Evolutionary conservation across 2,888 invertebrate species (phyloP).

Genomic region (Tanypteryx hageni): DNA sequence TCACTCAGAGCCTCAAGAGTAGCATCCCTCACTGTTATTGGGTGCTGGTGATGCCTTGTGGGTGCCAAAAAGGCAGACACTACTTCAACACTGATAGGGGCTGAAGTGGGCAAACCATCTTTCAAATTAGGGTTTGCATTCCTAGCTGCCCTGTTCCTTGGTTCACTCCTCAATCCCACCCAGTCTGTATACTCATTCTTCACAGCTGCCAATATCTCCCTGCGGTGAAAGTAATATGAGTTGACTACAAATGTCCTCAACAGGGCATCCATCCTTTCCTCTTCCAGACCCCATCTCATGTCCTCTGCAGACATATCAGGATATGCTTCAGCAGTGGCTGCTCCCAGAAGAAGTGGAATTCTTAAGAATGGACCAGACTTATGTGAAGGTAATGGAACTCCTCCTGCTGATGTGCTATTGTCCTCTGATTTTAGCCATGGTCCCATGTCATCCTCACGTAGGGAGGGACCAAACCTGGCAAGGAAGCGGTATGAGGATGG

Average conservation of each 20-base stretch:
- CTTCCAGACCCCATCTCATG: slow-evolving; percentile 90
- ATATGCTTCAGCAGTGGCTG: slow-evolving; percentile 85
- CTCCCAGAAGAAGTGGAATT: slow-evolving; percentile 84
- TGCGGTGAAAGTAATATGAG: slow-evolving; percentile 91
- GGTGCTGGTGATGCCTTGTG: slow-evolving; percentile 86
- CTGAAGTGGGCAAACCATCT: neutral
- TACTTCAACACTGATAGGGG: neutral
- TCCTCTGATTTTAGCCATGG: slow-evolving; percentile 78
- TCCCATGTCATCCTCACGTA: slow-evolving; percentile 78
- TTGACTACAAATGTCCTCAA: slow-evolving; percentile 87
- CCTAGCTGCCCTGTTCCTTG: neutral
- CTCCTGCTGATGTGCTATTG: slow-evolving; percentile 76
- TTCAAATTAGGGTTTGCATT: neutral
- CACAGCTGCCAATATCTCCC: slow-evolving; percentile 91
- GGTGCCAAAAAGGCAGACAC: slow-evolving; percentile 43
- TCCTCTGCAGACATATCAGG: slow-evolving; percentile 85
- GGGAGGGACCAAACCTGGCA: slow-evolving; percentile 85
- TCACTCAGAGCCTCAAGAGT: slow-evolving; percentile 93
- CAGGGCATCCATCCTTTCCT: slow-evolving; percentile 82
- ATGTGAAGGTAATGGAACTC: slow-evolving; percentile 81
- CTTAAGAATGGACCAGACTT: slow-evolving; percentile 82
- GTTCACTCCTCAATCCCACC: slow-evolving; percentile 74
- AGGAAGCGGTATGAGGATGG: slow-evolving; percentile 79
- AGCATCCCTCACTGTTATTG: slow-evolving; percentile 89
- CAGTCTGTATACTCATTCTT: slow-evolving; percentile 95